Conservation (phyloP, 2,797 vertebrate species). For the Phoebastria nigripes region DNA sequence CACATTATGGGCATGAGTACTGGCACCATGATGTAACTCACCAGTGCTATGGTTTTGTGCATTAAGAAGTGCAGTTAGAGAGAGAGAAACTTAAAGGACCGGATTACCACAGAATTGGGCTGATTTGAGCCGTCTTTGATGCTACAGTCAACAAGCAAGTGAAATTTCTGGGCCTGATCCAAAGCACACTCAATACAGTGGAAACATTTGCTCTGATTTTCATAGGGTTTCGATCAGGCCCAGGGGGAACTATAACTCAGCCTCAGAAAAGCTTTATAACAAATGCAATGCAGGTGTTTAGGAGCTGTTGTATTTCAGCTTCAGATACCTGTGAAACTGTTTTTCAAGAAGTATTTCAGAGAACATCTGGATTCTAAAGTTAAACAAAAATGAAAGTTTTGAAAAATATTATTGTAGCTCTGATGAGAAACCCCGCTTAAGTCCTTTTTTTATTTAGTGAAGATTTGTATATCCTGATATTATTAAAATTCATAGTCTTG, state of each 20-base stretch:
- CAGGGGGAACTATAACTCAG: neutral
- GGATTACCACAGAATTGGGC: neutral
- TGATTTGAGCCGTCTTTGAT: neutral
- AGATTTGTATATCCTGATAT: neutral
- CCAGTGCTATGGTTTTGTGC: rapidly evolving
- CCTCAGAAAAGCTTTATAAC: neutral
- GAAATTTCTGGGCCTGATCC: neutral
- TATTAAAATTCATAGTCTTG: neutral
- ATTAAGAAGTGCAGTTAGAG: neutral
- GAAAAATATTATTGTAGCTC: neutral
- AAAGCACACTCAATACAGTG: neutral
- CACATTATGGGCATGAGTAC: neutral
- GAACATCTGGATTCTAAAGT: neutral
- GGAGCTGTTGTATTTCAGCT: neutral
- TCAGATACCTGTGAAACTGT: neutral
- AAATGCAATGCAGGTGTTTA: neutral
- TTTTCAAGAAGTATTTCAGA: neutral
- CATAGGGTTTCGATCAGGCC: neutral
- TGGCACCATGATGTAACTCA: neutral
- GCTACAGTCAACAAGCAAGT: neutral
- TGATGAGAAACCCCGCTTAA: neutral
- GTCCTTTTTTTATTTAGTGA: neutral
- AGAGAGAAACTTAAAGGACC: neutral
- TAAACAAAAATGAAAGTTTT: neutral
- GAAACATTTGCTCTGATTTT: neutral